These are phyloP conservation scores for Drosophila ambigua DNA, from an alignment of 1,140 invertebrate genomes.

Conservation along the genomic window DNA sequence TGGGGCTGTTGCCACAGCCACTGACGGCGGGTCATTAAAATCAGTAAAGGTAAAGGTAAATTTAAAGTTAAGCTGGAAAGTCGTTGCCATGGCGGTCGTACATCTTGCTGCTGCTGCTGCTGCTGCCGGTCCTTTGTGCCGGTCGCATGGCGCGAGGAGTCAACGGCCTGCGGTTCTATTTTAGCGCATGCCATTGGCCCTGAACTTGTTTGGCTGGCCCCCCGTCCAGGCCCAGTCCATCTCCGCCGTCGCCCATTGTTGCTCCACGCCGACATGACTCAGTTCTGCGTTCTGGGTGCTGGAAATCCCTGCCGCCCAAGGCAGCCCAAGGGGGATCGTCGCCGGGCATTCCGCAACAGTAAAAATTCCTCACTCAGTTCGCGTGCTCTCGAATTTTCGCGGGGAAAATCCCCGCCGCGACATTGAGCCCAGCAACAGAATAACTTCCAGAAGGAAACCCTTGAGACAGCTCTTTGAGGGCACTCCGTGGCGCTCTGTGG, in stretches of 20 bases:
- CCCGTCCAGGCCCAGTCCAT: constrained; percentile 1
- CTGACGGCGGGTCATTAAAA: constrained; percentile 55
- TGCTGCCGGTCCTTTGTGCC: constrained; percentile 48
- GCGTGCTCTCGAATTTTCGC: not conserved
- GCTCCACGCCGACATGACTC: no score
- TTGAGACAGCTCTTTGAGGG: no score
- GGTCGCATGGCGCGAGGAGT: constrained; percentile 14
- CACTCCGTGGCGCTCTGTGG: no score
- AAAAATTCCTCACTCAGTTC: no score
- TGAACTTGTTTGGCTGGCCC: constrained; percentile 56
- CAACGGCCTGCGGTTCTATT: constrained; percentile 59
- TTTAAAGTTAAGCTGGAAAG: constrained; percentile 31
- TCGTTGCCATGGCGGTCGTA: constrained; percentile 24
- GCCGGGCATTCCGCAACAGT: not conserved
- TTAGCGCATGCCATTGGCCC: constrained; percentile 60
- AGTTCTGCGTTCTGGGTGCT: no score
- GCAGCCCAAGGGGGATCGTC: no score
- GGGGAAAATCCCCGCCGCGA: not conserved
- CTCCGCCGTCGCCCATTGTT: not conserved
- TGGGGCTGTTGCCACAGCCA: constrained; percentile 23
- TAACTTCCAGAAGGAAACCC: no score
- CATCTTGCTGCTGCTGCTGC: constrained; percentile 33
- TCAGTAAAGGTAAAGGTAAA: constrained; percentile 8
- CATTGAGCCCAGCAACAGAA: no score
- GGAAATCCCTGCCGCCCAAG: no score